phyloP scores from a whole-genome alignment of 2,797 vertebrate genomes.

The Mionectes olivaceus region DNA sequence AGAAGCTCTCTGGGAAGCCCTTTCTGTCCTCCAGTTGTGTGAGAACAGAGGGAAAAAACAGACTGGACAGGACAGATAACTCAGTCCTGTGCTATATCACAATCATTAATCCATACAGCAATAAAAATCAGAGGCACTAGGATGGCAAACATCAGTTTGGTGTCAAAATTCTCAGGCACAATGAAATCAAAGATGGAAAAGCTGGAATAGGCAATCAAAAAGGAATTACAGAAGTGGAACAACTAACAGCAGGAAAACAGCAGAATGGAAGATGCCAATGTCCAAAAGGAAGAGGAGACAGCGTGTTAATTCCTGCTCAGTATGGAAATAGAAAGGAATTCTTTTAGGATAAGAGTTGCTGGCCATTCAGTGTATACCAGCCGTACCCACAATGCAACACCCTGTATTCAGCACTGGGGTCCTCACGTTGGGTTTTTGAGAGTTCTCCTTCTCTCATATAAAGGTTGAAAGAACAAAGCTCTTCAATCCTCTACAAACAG shows the following conservation, averaged over 20 bases:
- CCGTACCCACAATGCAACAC: not conserved
- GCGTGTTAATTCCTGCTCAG: not conserved
- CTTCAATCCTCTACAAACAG: not conserved
- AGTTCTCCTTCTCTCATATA: not conserved
- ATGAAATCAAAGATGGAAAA: not conserved
- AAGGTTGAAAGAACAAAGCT: not conserved
- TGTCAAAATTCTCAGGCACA: not conserved
- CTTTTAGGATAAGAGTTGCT: not conserved
- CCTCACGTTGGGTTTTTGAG: rapidly evolving
- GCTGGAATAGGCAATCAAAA: not conserved
- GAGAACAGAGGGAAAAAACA: not conserved
- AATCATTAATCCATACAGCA: not conserved
- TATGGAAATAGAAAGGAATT: not conserved
- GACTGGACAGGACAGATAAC: not conserved
- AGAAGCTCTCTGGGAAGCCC: not conserved
- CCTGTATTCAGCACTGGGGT: rapidly evolving
- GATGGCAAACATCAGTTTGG: not conserved
- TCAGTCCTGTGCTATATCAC: not conserved
- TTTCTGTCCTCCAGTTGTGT: not conserved
- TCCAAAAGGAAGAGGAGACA: not conserved
- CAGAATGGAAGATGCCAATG: not conserved
- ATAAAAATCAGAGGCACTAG: not conserved
- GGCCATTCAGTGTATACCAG: rapidly evolving
- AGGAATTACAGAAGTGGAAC: not conserved
- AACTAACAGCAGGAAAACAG: not conserved